Percentiles rank a stretch among this genome's conserved stretches.
These are phyloP conservation scores for Paracanthobrama guichenoti DNA, from an alignment of 2,113 vertebrate genomes.

Conservation along the genomic window DNA sequence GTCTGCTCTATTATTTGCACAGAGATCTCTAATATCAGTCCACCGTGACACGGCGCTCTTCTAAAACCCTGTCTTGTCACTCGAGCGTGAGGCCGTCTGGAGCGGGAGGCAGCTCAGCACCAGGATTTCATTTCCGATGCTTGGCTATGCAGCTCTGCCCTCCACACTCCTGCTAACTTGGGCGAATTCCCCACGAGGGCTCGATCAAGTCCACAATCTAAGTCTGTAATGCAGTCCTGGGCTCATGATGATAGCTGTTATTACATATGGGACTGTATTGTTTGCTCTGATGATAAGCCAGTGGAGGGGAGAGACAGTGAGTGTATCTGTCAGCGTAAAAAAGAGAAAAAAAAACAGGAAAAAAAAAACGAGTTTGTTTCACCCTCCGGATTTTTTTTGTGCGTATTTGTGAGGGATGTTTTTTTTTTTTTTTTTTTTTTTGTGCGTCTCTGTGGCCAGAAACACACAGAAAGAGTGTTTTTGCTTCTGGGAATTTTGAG, in stretches of 20 bases:
- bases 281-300: constrained; percentile 43
- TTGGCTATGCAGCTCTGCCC: constrained; percentile 33
- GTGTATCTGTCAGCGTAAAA: constrained; percentile 23
- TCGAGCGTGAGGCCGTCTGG: constrained; percentile 2
- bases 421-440: background rate
- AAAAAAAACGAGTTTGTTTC: background rate
- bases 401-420: background rate
- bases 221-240: constrained; percentile 36
- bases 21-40: constrained; percentile 13
- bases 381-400: background rate
- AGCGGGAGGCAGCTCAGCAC: background rate
- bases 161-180: constrained; percentile 41
- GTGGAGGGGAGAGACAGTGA: constrained; percentile 1
- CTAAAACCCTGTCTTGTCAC: constrained; percentile 1
- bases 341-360: background rate
- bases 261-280: constrained; percentile 40
- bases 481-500: constrained; percentile 25
- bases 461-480: background rate
- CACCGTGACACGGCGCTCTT: background rate
- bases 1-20: background rate
- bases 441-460: background rate
- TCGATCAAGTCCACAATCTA: constrained; percentile 37
- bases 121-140: constrained; percentile 39
- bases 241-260: constrained; percentile 34
- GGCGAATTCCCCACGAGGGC: constrained; percentile 33